Percentiles rank a stretch among this genome's conserved stretches.
These are phyloP conservation scores for Collichthys lucidus DNA, from an alignment of 2,113 vertebrate species.

Conservation along the genomic window DNA sequence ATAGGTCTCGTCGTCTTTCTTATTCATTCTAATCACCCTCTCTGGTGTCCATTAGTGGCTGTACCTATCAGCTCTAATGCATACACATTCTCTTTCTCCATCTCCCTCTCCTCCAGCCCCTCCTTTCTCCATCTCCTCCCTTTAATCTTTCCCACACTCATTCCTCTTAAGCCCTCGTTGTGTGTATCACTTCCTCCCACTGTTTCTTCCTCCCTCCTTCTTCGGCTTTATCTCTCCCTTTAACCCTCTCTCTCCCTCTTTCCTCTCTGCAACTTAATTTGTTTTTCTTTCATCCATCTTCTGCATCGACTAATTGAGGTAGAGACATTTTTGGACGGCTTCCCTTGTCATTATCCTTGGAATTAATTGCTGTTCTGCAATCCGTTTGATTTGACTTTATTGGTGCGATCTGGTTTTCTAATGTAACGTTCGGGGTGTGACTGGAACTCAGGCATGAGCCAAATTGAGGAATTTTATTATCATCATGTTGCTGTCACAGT, in stretches of 20 bases:
- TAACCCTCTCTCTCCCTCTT: constrained; percentile 19
- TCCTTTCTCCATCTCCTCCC: constrained; percentile 1
- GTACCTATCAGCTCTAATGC: constrained; percentile 36
- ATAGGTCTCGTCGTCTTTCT: constrained; percentile 2
- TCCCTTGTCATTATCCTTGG: constrained; percentile 73
- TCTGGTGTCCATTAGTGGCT: constrained; percentile 25
- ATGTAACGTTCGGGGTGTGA: constrained; percentile 54
- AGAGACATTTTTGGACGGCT: constrained; percentile 70
- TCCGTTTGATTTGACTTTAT: constrained; percentile 76
- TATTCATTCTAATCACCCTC: constrained; percentile 22
- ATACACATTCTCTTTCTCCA: constrained; percentile 22
- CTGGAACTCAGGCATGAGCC: constrained; percentile 51
- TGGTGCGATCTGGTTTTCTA: constrained; percentile 68
- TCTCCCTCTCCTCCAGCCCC: not conserved
- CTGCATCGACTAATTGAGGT: constrained; percentile 74
- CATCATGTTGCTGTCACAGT: constrained; percentile 56
- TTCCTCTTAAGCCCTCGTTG: constrained; percentile 39
- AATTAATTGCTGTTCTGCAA: constrained; percentile 76
- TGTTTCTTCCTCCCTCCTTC: constrained; percentile 3
- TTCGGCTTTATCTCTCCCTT: constrained; percentile 1
- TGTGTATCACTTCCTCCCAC: constrained; percentile 16
- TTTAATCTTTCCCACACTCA: constrained; percentile 51
- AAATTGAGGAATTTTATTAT: constrained; percentile 66
- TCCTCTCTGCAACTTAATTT: constrained; percentile 65
- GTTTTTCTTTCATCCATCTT: constrained; percentile 67